These are phyloP conservation scores for Pterostichus madidus DNA, from an alignment of 2,888 invertebrate genomes.

Conservation along the genomic window DNA sequence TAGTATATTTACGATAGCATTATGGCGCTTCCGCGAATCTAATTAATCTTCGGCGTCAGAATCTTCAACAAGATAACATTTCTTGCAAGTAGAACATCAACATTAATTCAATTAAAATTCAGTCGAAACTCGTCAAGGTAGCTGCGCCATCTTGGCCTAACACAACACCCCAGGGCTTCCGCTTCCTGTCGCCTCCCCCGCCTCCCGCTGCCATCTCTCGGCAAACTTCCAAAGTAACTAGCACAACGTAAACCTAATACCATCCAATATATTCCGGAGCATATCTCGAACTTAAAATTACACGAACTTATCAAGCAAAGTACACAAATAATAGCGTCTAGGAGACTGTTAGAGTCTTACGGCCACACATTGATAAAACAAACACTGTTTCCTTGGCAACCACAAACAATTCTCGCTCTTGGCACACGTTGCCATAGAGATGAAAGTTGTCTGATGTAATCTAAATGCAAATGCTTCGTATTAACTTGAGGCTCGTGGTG, in stretches of 20 bases:
- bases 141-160: slow-evolving; percentile 53
- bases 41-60: slow-evolving; percentile 49
- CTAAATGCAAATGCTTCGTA: slow-evolving; percentile 61
- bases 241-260: not conserved
- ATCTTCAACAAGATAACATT: slow-evolving; percentile 50
- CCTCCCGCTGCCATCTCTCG: not conserved
- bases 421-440: not conserved
- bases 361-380: slow-evolving; percentile 46
- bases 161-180: slow-evolving; percentile 49
- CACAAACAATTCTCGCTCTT: not conserved
- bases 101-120: slow-evolving; percentile 66
- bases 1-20: slow-evolving; percentile 6
- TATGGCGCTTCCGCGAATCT: not conserved
- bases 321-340: slow-evolving; percentile 36
- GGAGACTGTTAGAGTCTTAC: slow-evolving; percentile 21
- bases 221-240: slow-evolving; percentile 50
- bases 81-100: slow-evolving; percentile 61
- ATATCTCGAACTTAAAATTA: slow-evolving; percentile 52
- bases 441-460: slow-evolving; percentile 38
- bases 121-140: slow-evolving; percentile 46
- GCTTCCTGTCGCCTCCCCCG: slow-evolving; percentile 7
- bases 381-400: slow-evolving; percentile 47
- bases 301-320: slow-evolving; percentile 36
- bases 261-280: slow-evolving; percentile 49
- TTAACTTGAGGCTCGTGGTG: slow-evolving; percentile 47